Evolutionary conservation across 2,113 vertebrate genomes (phyloP).

Genomic region (Fukomys damarensis): DNA sequence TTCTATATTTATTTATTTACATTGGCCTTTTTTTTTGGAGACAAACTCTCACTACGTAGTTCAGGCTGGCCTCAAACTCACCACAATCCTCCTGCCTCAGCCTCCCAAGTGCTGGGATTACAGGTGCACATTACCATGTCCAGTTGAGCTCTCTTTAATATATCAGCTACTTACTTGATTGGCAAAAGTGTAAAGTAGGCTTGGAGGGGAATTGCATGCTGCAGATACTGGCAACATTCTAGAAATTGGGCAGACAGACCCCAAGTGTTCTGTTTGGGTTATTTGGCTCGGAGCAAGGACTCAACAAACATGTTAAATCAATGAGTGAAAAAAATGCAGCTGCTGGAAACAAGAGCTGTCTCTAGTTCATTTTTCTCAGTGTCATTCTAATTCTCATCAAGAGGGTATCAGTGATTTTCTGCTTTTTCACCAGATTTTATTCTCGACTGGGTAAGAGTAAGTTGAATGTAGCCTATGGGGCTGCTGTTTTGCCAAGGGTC

Average conservation of each 20-base stretch:
- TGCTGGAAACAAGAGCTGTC: neutral
- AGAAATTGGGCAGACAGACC: neutral
- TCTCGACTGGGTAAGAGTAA: conserved; percentile 25
- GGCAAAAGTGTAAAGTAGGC: neutral
- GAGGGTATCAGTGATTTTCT: neutral
- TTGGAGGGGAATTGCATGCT: neutral
- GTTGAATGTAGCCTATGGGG: neutral
- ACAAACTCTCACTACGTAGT: neutral
- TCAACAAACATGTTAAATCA: neutral
- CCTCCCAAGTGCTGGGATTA: neutral
- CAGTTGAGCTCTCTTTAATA: neutral
- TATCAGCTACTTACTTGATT: neutral
- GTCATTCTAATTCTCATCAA: neutral
- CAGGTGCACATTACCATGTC: neutral
- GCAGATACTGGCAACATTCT: neutral
- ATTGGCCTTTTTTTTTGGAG: neutral
- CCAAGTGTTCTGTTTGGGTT: neutral
- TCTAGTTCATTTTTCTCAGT: neutral
- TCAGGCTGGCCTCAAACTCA: neutral
- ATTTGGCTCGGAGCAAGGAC: neutral
- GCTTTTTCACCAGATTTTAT: conserved; percentile 34
- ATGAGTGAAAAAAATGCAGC: neutral
- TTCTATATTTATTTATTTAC: neutral
- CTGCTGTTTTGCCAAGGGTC: neutral
- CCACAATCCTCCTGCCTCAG: neutral